A percentile compares a stretch with the other conserved stretches of the same genome.
Evolutionary conservation across 2,888 invertebrate species (phyloP).

Genomic region (Chrysodeixis includens): DNA sequence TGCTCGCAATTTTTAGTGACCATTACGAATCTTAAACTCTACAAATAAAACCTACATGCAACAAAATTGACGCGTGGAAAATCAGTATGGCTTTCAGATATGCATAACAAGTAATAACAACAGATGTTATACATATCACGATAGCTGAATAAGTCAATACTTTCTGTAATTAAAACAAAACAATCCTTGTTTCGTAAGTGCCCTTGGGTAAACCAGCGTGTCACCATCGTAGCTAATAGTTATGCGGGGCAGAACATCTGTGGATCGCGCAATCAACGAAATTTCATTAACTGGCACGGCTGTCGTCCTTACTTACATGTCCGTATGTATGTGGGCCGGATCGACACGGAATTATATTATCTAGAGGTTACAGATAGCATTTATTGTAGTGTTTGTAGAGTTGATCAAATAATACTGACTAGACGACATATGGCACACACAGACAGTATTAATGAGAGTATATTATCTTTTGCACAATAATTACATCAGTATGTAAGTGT

Average conservation of each 20-base stretch:
- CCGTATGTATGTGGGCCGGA: conserved; percentile 64
- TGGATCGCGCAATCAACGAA: conserved; percentile 69
- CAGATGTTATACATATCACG: too few relatives aligned
- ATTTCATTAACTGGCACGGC: conserved; percentile 70
- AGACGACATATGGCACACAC: too few relatives aligned
- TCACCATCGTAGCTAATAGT: conserved; percentile 58
- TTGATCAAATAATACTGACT: neutral
- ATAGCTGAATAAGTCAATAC: neutral
- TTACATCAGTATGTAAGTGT: too few relatives aligned
- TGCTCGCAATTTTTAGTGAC: too few relatives aligned
- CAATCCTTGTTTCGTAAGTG: conserved; percentile 30
- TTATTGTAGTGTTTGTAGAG: conserved; percentile 14
- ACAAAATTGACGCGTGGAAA: too few relatives aligned
- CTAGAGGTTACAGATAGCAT: conserved; percentile 24
- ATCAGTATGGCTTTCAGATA: too few relatives aligned
- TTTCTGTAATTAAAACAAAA: neutral
- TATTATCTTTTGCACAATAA: too few relatives aligned
- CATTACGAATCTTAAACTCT: too few relatives aligned
- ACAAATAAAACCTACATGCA: too few relatives aligned
- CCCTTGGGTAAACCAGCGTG: conserved; percentile 40
- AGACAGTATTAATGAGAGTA: too few relatives aligned
- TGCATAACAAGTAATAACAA: too few relatives aligned
- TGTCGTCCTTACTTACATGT: conserved; percentile 47
- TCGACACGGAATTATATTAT: conserved; percentile 59
- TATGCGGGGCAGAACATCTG: conserved; percentile 58